Base-by-base conservation (phyloP, 2,113 vertebrate species). In the Etheostoma spectabile region DNA sequence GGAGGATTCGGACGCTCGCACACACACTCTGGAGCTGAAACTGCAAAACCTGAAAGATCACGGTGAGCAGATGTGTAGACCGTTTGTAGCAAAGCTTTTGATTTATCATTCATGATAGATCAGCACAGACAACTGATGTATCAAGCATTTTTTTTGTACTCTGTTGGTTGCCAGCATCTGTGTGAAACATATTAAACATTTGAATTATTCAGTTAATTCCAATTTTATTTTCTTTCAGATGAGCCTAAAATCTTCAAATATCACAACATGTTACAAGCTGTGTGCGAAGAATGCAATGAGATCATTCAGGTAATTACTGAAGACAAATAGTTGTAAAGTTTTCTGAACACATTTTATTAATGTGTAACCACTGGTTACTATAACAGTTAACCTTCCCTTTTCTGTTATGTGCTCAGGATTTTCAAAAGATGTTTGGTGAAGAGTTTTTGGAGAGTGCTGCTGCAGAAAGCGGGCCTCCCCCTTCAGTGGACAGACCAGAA, bases 251-350 rank as follows among this genome's bases (percentile, higher is more conserved):
- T 91, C 87, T 88, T 94, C 55, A 93, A 94, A 65, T 89, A 82
- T 63, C 94, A 96, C 55, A 92, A 92, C 85, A 83, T 97, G 86
- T 93, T 91, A 49, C 93, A 96, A 88, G 92, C 91, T 57, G 88
- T 97, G 51, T 94, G 94, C 77, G 93, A 96, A 65, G 97, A 98
- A 87, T 97, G 95, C 89, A 92, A 84, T 77, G 93, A 92, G 21
- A 90, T 97, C 57, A 82, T 93, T 74, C 77, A 88, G 93, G 94
- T 94, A 88, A 85, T 61, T 66, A 48, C 59, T 27, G 24, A 62
- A 15, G 2, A 45, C 22, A 52, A 67, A 66, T 42, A 5, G 12
- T 30, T 18, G 12, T 33, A 19, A 65, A 59, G 24, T 53, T 61
- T 76, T 18, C 3, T 57, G 13, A 57, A 67, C 74, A 0, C 18